Conservation (phyloP, 2,113 vertebrate species). For the Brachirus orientalis region DNA sequence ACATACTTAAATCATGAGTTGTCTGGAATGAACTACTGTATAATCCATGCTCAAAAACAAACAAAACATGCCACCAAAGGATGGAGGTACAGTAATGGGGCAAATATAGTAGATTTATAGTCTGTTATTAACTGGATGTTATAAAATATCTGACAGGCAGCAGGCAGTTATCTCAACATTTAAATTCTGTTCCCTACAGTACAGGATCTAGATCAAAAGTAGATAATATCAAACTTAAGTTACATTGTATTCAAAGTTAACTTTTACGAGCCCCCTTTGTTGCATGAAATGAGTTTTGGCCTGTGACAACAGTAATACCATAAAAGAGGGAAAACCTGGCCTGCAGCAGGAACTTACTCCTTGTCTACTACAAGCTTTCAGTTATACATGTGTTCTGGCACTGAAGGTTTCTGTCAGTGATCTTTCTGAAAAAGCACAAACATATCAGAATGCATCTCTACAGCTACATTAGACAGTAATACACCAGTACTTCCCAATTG, state of each 20-base stretch:
- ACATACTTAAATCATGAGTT: constrained; percentile 9
- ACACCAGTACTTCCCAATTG: no score
- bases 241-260: no score
- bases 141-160: not conserved
- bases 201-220: no score
- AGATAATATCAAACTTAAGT: not conserved
- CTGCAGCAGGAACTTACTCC: not conserved
- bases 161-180: no score
- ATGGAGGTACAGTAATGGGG: not conserved
- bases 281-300: not conserved
- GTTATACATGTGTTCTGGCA: not conserved
- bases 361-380: not conserved
- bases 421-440: not conserved
- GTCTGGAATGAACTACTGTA: constrained; percentile 12
- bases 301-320: not conserved
- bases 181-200: not conserved
- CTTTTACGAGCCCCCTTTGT: not conserved
- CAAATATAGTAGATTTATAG: not conserved
- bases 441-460: not conserved
- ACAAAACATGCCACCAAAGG: no score
- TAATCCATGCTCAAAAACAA: not conserved
- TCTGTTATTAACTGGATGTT: not conserved
- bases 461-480: not conserved
- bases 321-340: not conserved
- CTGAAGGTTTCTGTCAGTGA: not conserved